Conservation (phyloP, 2,888 invertebrate genomes). For the Xestobium rufovillosum region DNA sequence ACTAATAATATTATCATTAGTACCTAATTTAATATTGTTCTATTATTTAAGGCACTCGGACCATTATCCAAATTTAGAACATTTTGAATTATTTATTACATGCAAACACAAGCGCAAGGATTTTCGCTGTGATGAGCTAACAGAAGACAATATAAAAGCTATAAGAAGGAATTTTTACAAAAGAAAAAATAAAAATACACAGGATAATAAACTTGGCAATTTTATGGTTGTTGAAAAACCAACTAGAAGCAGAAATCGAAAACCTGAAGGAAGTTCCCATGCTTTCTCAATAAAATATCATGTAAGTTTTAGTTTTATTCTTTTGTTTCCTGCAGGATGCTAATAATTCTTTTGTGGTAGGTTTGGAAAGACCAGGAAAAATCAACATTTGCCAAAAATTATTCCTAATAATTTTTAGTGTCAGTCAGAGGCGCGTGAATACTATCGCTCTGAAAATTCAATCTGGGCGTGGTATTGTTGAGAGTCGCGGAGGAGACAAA, state of each 20-base stretch:
- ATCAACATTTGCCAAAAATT: constrained; percentile 12
- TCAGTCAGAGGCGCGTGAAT: constrained; percentile 11
- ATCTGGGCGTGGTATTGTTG: constrained; percentile 12
- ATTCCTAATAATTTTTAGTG: constrained; percentile 12
- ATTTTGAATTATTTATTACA: constrained; percentile 12
- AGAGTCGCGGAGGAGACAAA: constrained; percentile 14
- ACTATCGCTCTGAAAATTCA: constrained; percentile 14
- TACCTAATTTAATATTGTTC: too few species aligned
- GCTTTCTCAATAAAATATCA: too few species aligned
- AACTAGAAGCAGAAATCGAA: constrained; percentile 10
- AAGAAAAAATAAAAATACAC: constrained; percentile 12
- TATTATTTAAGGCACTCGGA: too few species aligned
- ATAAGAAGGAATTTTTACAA: too few species aligned
- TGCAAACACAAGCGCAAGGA: constrained; percentile 13
- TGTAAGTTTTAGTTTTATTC: too few species aligned
- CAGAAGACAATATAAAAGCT: too few species aligned
- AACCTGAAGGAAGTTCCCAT: constrained; percentile 10
- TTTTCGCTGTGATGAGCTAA: too few species aligned
- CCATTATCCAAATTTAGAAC: constrained; percentile 11
- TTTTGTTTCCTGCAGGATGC: constrained; percentile 4
- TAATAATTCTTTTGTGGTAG: constrained; percentile 7
- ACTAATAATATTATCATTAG: too few species aligned
- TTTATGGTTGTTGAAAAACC: constrained; percentile 9
- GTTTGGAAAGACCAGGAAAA: constrained; percentile 11
- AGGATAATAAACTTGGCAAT: too few species aligned